These are phyloP conservation scores for Ennomos erosarius DNA, from an alignment of 2,888 invertebrate species.

Conservation along the genomic window DNA sequence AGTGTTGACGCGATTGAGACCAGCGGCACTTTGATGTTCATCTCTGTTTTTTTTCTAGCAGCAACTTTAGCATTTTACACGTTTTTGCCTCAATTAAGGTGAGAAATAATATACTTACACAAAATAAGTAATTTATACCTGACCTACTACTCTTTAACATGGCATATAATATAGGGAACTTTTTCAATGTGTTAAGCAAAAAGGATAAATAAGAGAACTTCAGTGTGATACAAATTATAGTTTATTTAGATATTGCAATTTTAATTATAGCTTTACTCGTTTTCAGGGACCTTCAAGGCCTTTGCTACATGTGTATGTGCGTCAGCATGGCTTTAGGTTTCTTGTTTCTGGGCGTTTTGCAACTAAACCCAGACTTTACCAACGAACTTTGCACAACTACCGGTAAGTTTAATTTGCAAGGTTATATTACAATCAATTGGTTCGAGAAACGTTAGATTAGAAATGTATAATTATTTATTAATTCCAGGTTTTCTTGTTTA, in stretches of 20 bases:
- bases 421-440: background rate
- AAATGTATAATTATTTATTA: slow-evolving; percentile 4
- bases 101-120: slow-evolving; percentile 42
- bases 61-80: slow-evolving; percentile 86
- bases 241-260: no score
- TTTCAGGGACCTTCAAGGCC: slow-evolving; percentile 86
- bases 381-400: slow-evolving; percentile 77
- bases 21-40: slow-evolving; percentile 72
- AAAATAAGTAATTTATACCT: no score
- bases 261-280: no score
- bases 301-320: slow-evolving; percentile 87
- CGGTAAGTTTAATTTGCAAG: slow-evolving; percentile 61
- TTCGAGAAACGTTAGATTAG: background rate
- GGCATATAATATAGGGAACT: no score
- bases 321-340: slow-evolving; percentile 86
- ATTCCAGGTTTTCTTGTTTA: slow-evolving; percentile 84
- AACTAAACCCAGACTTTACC: slow-evolving; percentile 70
- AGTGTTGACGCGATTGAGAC: slow-evolving; percentile 57
- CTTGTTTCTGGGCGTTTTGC: slow-evolving; percentile 83
- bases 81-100: slow-evolving; percentile 86
- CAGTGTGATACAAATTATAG: no score
- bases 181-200: no score
- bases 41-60: slow-evolving; percentile 86
- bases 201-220: no score
- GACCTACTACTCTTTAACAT: no score